Base-by-base conservation (phyloP, 2,888 invertebrate species). In the Rhamphomyia laevipes region DNA sequence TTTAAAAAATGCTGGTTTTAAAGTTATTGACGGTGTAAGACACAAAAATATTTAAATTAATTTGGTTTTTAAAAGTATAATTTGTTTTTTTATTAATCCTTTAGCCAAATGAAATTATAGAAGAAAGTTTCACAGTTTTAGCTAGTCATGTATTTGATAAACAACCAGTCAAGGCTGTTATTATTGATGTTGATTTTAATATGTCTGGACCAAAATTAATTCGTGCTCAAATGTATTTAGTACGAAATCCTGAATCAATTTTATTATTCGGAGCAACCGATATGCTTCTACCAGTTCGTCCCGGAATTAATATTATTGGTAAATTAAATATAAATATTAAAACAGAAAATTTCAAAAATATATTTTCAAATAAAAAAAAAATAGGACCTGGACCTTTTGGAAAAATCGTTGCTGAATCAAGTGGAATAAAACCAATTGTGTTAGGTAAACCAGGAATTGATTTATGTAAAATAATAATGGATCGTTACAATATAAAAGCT, bases 381-480 rank as follows among this genome's bases (percentile, higher is more conserved):
- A 13, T 13, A 68, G 71, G 70, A 3, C 68, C 71, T 1, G 71
- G 72, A 3, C 58, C 62, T 1, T 68, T 73, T 54, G 50, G 61
- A 1, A 61, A 71, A 10, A 52, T 73, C 1, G 53, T 76, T 5
- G 57, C 60, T 4, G 63, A 70, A 18, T 56, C 64, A 1, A 70
- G 63, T 17, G 63, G 65, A 2, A 64, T 62, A 46, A 37, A 58
- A 35, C 61, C 74, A 1, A 58, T 65, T 2, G 43, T 57, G 1
- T 58, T 74, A 52, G 73, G 71, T 1, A 77, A 77, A 55, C 77
- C 77, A 0, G 70, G 74, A 2, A 13, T n/a, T n/a, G 54, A 56
- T 2, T 51, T 74, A 43, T 68, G 63, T 17, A 56, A 70, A 0
- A 50, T 63, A 51, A 33, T 69, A 4, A 45, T 57, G 3, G 51